phyloP scores from a whole-genome alignment of 2,113 vertebrate species.

The Struthio camelus region DNA sequence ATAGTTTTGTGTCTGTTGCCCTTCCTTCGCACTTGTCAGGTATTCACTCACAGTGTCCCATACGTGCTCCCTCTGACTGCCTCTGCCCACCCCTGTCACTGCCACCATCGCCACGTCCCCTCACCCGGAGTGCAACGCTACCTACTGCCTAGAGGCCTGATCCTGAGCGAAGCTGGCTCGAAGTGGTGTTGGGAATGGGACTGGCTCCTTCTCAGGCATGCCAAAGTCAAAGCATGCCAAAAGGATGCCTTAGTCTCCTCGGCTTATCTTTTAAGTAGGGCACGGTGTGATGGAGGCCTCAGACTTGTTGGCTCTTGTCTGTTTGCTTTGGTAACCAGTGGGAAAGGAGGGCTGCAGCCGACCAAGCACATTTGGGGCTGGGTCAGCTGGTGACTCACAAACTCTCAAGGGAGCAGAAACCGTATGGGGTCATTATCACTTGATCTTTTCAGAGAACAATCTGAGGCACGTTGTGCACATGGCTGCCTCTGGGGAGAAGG shows the following conservation, averaged over 20 bases:
- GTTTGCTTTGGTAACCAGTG: not conserved
- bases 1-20: not conserved
- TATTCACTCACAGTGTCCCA: rapidly evolving
- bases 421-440: rapidly evolving
- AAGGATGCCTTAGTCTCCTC: not conserved
- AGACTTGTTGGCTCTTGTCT: rapidly evolving
- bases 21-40: no score
- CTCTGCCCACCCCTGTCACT: rapidly evolving
- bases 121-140: rapidly evolving
- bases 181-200: not conserved
- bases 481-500: not conserved
- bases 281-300: not conserved
- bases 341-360: not conserved
- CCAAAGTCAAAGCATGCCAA: not conserved
- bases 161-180: not conserved
- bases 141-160: no score
- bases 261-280: not conserved
- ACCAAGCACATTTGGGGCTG: not conserved
- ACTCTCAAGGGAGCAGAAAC: not conserved
- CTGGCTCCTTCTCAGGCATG: not conserved
- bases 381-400: rapidly evolving
- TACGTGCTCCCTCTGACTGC: rapidly evolving
- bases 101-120: rapidly evolving
- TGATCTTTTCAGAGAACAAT: not conserved
- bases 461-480: rapidly evolving